Conservation (phyloP, 2,113 vertebrate species). For the Tretioscincus oriximinensis region DNA sequence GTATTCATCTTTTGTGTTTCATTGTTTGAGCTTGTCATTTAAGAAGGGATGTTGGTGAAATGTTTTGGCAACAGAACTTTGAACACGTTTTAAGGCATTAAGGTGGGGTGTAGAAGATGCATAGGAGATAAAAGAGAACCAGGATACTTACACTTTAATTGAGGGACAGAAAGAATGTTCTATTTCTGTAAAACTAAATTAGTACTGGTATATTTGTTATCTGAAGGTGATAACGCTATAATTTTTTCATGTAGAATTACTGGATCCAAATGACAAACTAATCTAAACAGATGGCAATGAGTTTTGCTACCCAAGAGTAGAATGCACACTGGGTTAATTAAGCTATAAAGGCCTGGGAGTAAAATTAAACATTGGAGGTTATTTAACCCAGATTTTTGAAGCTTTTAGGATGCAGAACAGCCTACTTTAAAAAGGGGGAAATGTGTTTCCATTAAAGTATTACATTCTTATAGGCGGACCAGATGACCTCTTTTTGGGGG, state of each 20-base stretch:
- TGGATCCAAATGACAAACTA: not conserved
- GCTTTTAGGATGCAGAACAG: not conserved
- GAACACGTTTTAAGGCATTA: not conserved
- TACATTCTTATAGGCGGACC: too few relatives aligned
- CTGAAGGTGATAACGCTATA: not conserved
- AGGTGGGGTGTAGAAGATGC: not conserved
- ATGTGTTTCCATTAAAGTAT: slow-evolving; percentile 20
- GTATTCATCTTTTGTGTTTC: too few relatives aligned
- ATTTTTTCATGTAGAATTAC: not conserved
- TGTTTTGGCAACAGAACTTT: too few relatives aligned
- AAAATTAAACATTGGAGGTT: not conserved
- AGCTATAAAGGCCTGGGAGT: not conserved
- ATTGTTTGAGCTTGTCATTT: too few relatives aligned
- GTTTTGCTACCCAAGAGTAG: not conserved
- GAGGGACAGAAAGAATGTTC: not conserved
- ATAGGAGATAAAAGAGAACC: not conserved
- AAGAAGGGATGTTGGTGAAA: too few relatives aligned
- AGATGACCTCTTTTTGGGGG: too few relatives aligned
- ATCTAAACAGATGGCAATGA: not conserved
- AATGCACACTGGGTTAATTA: not conserved
- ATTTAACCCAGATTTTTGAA: slow-evolving; percentile 5
- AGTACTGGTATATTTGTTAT: not conserved
- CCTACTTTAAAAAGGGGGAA: not conserved
- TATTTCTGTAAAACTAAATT: not conserved
- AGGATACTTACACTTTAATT: not conserved